Evolutionary conservation across 2,113 vertebrate genomes (phyloP), one percentile per base, ranked within the genome.

Genomic region (Neopipo cinnamomea): DNA sequence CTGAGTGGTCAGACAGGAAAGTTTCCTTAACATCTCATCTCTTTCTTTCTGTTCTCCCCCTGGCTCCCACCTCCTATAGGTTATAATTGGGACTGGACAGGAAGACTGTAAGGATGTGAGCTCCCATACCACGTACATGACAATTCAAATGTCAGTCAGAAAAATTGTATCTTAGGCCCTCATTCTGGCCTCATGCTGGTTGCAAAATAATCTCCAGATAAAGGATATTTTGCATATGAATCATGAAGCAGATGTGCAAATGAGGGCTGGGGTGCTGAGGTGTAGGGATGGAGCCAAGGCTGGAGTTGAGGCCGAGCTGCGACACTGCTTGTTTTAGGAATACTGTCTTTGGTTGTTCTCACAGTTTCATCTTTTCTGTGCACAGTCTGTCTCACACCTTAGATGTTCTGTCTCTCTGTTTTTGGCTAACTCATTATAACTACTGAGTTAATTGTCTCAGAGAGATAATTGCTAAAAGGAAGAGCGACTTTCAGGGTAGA

Each of bases 31-130:
- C 41, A 35, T 58, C 39, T 61, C 14, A 62, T 25, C 42, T 50
- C 33, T 42, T 50, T 76, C n/a, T 31, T 63, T 62, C 37, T 52
- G 20, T 73, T n/a, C 39, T 18, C 12, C 18, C 9, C 9, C 9
- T 0, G 1, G 30, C 8, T 12, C 14, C 8, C 27, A 44, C 7
- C 14, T 90, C 35, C 33, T 8, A 2, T 31, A 62, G 10, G 15
- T 42, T 58, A 3, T 67, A 56, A 56, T 76, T 62, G 20, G 31
- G 68, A 88, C 39, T 41, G 39, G 39, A 41, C 2, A 7, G n/a
- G 30, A 66, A 0, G 5, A 24, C 62, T 50, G 30, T 39, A 55
- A 75, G 1, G 9, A 72, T 4, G 0, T 47, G 27, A 65, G 23
- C 31, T 87, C 12, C 53, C 4, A 1, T 82, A 39, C 41, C 14